Percentiles rank a stretch among this genome's conserved stretches.
phyloP scores from a whole-genome alignment of 2,888 invertebrate genomes.

The Zaprionus obscuricornis region DNA sequence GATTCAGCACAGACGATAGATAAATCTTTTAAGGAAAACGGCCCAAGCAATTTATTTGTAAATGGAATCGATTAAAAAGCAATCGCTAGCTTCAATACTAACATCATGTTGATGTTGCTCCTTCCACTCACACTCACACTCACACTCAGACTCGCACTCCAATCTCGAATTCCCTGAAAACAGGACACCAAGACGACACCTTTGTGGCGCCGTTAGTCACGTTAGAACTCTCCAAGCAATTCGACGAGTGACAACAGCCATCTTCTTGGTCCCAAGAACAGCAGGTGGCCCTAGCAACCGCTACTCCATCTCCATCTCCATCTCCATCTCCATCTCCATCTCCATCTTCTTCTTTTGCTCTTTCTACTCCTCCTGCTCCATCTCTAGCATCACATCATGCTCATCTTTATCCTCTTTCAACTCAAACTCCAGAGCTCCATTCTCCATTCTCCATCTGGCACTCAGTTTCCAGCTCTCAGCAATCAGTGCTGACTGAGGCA shows the following conservation, averaged over 20 bases:
- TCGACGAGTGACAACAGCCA: constrained; percentile 75
- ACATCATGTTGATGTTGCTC: neutral
- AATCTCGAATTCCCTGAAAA: constrained; percentile 17
- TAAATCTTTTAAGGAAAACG: constrained; percentile 61
- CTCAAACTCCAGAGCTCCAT: no score
- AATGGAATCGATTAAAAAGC: constrained; percentile 84
- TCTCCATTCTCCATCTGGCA: no score
- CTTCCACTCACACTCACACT: neutral
- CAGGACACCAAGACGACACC: constrained; percentile 63
- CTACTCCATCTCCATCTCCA: constrained; percentile 3
- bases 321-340: neutral
- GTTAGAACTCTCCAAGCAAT: constrained; percentile 72
- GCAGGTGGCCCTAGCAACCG: constrained; percentile 52
- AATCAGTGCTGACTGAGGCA: constrained; percentile 20
- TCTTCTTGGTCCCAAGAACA: constrained; percentile 40
- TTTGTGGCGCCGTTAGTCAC: constrained; percentile 76
- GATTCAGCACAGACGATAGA: constrained; percentile 41
- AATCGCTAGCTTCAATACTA: constrained; percentile 67
- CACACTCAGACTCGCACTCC: neutral
- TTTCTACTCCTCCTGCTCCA: constrained; percentile 1
- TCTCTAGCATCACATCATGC: neutral
- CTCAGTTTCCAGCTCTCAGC: no score
- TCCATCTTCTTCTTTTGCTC: constrained; percentile 8
- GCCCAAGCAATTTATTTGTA: constrained; percentile 83
- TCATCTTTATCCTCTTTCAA: no score